Evolutionary conservation across 2,113 vertebrate genomes (phyloP).

Genomic region (Aramus guarauna): DNA sequence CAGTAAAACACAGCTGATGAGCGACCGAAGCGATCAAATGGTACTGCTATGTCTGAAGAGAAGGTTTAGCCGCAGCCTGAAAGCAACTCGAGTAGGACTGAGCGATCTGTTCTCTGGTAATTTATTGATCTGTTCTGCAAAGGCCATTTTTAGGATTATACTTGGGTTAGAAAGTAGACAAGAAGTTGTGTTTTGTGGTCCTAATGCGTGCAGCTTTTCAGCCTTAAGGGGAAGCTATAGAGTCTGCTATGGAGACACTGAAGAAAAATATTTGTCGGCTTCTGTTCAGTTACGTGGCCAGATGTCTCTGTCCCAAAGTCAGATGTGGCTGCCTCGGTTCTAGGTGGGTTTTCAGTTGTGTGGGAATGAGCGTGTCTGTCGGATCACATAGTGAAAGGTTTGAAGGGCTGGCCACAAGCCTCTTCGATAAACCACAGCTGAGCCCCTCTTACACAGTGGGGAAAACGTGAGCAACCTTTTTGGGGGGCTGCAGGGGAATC

Average conservation of each 20-base stretch:
- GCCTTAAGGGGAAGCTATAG: not conserved
- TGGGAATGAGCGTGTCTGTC: not conserved
- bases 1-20: not conserved
- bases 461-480: not conserved
- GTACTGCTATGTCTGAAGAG: not conserved
- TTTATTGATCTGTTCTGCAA: not conserved
- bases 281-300: not conserved
- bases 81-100: not conserved
- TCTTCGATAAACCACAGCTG: not conserved
- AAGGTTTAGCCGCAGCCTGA: not conserved
- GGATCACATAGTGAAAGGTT: not conserved
- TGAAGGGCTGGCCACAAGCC: not conserved
- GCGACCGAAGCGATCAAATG: not conserved
- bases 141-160: not conserved
- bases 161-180: not conserved
- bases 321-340: not conserved
- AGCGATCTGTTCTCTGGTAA: not conserved
- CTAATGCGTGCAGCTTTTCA: not conserved
- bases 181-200: not conserved
- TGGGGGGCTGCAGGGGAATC: not conserved
- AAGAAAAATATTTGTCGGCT: not conserved
- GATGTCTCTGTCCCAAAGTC: not conserved
- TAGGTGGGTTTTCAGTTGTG: accelerated
- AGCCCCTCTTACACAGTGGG: not conserved
- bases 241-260: not conserved